Base-by-base conservation (phyloP, 2,797 vertebrate species). In the Sandelia bainsii region DNA sequence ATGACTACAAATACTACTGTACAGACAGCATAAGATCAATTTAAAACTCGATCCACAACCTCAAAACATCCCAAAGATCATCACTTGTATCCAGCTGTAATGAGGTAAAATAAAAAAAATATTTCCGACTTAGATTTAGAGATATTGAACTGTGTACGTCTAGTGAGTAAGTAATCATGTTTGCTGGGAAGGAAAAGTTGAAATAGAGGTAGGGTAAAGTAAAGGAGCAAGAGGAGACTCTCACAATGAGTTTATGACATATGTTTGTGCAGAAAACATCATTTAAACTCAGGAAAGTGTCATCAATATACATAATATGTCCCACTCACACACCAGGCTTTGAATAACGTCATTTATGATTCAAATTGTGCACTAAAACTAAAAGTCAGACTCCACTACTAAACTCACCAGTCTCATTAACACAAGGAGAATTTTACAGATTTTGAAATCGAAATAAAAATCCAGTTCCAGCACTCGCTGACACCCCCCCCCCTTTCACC, bases 391-490 rank as follows among this genome's bases (percentile, higher is more conserved):
- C 23, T 12, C 51, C 10, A 14, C 22, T 22, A 11, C 19, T n/a
- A 22, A 17, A 53, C 10, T 29, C 11, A 22, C 13, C 11, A 20
- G 29, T 19, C 52, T 11, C 23, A 8, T 62, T 14, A 54, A 59
- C 29, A 57, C 40, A 46, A 54, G 39, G n/a, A 17, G 57, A 52
- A 12, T 74, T 61, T 52, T 17, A 52, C 4, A 25, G 14, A 14
- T 46, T 25, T 34, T 11, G 23, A 12, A 34, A 22, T 62, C 62
- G 52, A 10, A 8, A 45, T 22, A 25, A 58, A 37, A 39, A 54
- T n/a, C 19, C 4, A 34, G 11, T 29, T 13, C 8, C 34, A 37
- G 8, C 32, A 32, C 32, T 8, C 32, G n/a, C n/a, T n/a, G n/a
- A n/a, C n/a, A n/a, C n/a, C 34, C 34, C 34, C 34, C 34, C 34